A percentile compares a stretch with the other conserved stretches of the same genome.
These are phyloP conservation scores for Diachasma alloeum DNA, from an alignment of 1,140 invertebrate species.

Conservation along the genomic window DNA sequence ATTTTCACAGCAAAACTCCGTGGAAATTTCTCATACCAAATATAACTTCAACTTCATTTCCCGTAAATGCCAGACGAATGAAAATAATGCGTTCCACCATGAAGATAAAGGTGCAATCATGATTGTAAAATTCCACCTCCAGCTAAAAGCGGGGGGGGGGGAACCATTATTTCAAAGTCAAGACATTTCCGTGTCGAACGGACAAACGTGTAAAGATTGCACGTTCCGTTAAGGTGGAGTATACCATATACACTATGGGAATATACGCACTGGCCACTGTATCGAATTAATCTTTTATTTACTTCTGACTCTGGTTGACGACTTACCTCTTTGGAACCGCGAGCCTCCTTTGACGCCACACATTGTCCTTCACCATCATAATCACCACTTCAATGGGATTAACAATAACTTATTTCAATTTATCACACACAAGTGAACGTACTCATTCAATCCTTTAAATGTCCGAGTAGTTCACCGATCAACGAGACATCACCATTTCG, in stretches of 20 bases:
- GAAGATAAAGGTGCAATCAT: conserved; percentile 11
- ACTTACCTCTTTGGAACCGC: conserved; percentile 58
- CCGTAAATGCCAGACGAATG: no score
- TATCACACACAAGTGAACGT: not conserved
- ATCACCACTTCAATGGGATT: not conserved
- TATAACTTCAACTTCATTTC: no score
- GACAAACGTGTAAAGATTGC: conserved; percentile 15
- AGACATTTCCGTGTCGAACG: conserved; percentile 29
- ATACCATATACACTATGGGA: not conserved
- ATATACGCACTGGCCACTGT: not conserved
- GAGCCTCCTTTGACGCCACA: conserved; percentile 54
- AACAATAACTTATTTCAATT: not conserved
- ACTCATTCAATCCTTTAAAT: no score
- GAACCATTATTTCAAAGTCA: conserved; percentile 13
- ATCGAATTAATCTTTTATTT: not conserved
- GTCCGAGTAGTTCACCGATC: not conserved
- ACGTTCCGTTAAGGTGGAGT: conserved; percentile 12
- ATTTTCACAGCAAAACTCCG: no score
- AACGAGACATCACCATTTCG: not conserved
- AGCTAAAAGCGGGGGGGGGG: not conserved
- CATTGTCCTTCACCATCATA: conserved; percentile 51
- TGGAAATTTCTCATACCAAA: no score
- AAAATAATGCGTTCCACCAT: conserved; percentile 10
- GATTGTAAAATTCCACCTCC: conserved; percentile 3
- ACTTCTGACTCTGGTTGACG: not conserved